Conservation (phyloP, 2,888 invertebrate species). For the Drosophila dives region DNA sequence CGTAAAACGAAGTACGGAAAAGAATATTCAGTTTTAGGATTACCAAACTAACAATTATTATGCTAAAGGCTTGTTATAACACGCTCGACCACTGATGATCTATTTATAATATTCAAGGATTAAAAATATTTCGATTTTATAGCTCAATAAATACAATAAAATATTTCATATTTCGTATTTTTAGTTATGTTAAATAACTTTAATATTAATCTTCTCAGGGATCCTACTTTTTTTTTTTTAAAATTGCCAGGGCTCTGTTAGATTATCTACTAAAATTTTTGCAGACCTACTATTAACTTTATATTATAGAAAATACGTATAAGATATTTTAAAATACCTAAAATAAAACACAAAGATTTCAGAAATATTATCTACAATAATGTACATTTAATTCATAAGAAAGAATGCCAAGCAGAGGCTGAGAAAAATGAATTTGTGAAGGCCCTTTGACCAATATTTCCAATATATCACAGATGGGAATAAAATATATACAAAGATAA, state of each 20-base stretch:
- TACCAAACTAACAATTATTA: neutral
- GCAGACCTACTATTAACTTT: neutral
- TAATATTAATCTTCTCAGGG: neutral
- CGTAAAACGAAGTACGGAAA: neutral
- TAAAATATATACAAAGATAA: slow-evolving; percentile 16
- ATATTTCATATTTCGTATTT: neutral
- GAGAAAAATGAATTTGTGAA: slow-evolving; percentile 49
- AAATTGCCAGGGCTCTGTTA: neutral
- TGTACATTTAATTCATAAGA: slow-evolving; percentile 25
- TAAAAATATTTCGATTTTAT: neutral
- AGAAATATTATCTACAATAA: slow-evolving; percentile 9
- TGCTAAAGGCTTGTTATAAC: neutral
- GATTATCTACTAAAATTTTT: neutral
- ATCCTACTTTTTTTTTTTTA: neutral
- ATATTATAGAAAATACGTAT: neutral
- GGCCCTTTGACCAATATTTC: slow-evolving; percentile 47
- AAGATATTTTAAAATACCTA: neutral
- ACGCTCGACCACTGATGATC: neutral
- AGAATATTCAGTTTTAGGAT: neutral
- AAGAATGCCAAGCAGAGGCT: slow-evolving; percentile 28
- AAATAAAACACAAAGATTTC: neutral
- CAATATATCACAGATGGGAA: slow-evolving; percentile 73
- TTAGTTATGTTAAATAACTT: neutral
- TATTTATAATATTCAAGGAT: neutral
- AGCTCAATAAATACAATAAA: neutral